Conservation (phyloP, 2,797 vertebrate genomes). For the Lagocephalus sceleratus region DNA sequence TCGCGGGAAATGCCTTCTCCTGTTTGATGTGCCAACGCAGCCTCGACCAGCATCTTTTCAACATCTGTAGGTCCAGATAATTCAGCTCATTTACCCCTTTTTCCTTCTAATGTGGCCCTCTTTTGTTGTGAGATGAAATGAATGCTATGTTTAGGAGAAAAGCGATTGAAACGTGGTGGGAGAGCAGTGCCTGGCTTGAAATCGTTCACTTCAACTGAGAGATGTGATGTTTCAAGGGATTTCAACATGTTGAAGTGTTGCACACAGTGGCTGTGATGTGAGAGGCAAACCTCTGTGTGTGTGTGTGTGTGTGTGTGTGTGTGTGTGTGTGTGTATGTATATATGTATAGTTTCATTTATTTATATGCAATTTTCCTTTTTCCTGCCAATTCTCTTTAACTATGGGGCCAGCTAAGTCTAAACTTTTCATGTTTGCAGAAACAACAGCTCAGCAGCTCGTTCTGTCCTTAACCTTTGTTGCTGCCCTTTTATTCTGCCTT, state of each 20-base stretch:
- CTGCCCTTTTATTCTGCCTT: slow-evolving; percentile 8
- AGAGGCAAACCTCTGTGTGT: too few relatives aligned
- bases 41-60: slow-evolving; percentile 53
- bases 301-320: too few relatives aligned
- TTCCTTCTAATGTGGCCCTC: slow-evolving; percentile 37
- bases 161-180: slow-evolving; percentile 18
- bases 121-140: slow-evolving; percentile 30
- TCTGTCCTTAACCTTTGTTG: slow-evolving; percentile 9
- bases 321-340: too few relatives aligned
- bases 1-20: slow-evolving; percentile 22
- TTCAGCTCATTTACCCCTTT: too few relatives aligned
- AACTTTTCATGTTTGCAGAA: slow-evolving; percentile 32
- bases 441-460: slow-evolving; percentile 46
- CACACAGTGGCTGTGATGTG: too few relatives aligned
- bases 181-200: slow-evolving; percentile 22
- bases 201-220: slow-evolving; percentile 25
- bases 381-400: slow-evolving; percentile 24
- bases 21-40: slow-evolving; percentile 57
- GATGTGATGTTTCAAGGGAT: slow-evolving; percentile 19
- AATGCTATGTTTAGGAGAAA: neutral
- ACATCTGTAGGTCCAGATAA: slow-evolving; percentile 28
- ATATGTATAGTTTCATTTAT: neutral
- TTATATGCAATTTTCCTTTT: slow-evolving; percentile 15
- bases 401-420: slow-evolving; percentile 26
- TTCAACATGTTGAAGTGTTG: neutral